These are phyloP conservation scores for Euplexia lucipara DNA, from an alignment of 2,888 invertebrate genomes.

Conservation along the genomic window DNA sequence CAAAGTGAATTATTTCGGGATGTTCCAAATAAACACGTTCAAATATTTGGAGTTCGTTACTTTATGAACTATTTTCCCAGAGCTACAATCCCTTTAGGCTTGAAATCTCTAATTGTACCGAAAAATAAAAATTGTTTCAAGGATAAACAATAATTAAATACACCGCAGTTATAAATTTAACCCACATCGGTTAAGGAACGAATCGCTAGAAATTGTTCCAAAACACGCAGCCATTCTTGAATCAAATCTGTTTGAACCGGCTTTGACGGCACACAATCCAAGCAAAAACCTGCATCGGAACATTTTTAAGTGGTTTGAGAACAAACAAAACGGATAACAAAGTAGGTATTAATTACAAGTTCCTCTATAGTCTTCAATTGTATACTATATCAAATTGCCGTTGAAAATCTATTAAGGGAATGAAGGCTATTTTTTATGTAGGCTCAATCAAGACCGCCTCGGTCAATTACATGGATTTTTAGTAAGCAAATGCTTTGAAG, in stretches of 20 bases:
- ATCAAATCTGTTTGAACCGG: slow-evolving; percentile 49
- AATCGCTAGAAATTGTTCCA: slow-evolving; percentile 56
- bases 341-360: slow-evolving; percentile 24
- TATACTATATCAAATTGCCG: slow-evolving; percentile 67
- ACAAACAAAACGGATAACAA: slow-evolving; percentile 59
- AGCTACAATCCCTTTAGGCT: slow-evolving; percentile 25
- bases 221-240: slow-evolving; percentile 46
- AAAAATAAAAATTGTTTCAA: slow-evolving; percentile 57
- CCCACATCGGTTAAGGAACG: slow-evolving; percentile 54
- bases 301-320: slow-evolving; percentile 52
- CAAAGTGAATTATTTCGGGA: background rate
- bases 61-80: slow-evolving; percentile 27
- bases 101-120: slow-evolving; percentile 57
- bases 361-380: slow-evolving; percentile 45
- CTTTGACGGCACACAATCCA: slow-evolving; percentile 41
- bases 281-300: slow-evolving; percentile 48
- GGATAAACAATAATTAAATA: slow-evolving; percentile 53
- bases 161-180: slow-evolving; percentile 53
- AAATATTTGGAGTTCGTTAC: slow-evolving; percentile 57
- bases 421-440: slow-evolving; percentile 63
- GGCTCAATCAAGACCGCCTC: slow-evolving; percentile 65
- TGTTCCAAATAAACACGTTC: slow-evolving; percentile 24
- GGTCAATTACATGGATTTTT: slow-evolving; percentile 67
- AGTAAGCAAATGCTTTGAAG: slow-evolving; percentile 61
- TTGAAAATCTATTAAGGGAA: slow-evolving; percentile 61